Evolutionary conservation across 1,140 invertebrate genomes (phyloP).

Genomic region (Cylas formicarius): DNA sequence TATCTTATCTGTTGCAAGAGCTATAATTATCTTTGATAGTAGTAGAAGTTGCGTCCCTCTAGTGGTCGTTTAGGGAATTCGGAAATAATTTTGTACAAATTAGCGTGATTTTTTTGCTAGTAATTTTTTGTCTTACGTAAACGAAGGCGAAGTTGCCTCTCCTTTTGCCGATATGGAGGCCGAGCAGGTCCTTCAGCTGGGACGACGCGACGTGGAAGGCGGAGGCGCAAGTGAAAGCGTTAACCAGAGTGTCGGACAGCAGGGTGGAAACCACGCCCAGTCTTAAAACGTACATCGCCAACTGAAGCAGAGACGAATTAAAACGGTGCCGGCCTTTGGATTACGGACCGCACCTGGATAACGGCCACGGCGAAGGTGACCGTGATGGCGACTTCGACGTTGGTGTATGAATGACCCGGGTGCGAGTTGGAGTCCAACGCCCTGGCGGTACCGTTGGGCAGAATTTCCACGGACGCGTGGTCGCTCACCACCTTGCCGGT

Average conservation of each 20-base stretch:
- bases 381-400: slow-evolving; percentile 58
- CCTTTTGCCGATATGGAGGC: slow-evolving; percentile 55
- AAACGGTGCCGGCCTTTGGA: too few relatives aligned
- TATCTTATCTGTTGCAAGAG: too few relatives aligned
- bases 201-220: slow-evolving; percentile 83
- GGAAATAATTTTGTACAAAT: too few relatives aligned
- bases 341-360: slow-evolving; percentile 53
- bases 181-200: slow-evolving; percentile 82
- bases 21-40: too few relatives aligned
- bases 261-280: slow-evolving; percentile 78
- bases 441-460: slow-evolving; percentile 27
- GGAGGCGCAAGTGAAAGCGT: slow-evolving; percentile 85
- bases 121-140: slow-evolving; percentile 43
- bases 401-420: slow-evolving; percentile 32
- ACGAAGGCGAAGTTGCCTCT: slow-evolving; percentile 69
- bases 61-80: too few relatives aligned
- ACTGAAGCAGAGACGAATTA: slow-evolving; percentile 43
- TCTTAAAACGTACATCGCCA: slow-evolving; percentile 72
- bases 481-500: slow-evolving; percentile 67
- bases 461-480: slow-evolving; percentile 38
- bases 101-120: background rate
- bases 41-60: too few relatives aligned
- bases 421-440: slow-evolving; percentile 3
- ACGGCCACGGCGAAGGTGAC: slow-evolving; percentile 62
- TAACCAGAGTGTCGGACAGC: slow-evolving; percentile 83